Percentiles rank a stretch among this genome's conserved stretches.
phyloP scores from a whole-genome alignment of 2,888 invertebrate species.

The Peribatodes rhomboidaria region DNA sequence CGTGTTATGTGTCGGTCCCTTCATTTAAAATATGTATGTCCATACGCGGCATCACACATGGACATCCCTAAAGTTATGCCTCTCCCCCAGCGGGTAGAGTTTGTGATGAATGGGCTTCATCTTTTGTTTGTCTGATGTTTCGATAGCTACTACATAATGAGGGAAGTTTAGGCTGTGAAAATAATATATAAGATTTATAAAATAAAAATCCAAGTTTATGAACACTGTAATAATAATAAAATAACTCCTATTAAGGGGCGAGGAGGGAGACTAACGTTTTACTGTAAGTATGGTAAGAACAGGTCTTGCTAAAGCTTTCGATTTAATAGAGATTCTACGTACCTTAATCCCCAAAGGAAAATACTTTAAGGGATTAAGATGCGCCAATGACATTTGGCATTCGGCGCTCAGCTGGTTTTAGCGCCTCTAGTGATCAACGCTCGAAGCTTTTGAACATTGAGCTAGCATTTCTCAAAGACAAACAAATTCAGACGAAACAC shows the following conservation, averaged over 20 bases:
- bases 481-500: too few relatives aligned
- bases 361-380: too few relatives aligned
- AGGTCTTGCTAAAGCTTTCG: background rate
- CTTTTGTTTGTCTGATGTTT: conserved; percentile 46
- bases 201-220: conserved; percentile 11
- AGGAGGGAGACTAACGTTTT: background rate
- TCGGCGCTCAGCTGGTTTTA: too few relatives aligned
- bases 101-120: conserved; percentile 44
- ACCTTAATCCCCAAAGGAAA: conserved; percentile 2
- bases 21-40: conserved; percentile 81
- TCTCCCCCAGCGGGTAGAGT: conserved; percentile 29
- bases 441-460: too few relatives aligned
- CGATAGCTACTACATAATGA: conserved; percentile 42
- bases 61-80: conserved; percentile 64
- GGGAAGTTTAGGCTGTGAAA: conserved; percentile 19
- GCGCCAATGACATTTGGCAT: too few relatives aligned
- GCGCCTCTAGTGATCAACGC: too few relatives aligned
- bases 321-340: background rate
- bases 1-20: conserved; percentile 73
- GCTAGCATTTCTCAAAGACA: too few relatives aligned
- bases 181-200: conserved; percentile 3
- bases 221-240: background rate
- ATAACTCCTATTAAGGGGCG: background rate
- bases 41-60: conserved; percentile 61
- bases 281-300: background rate